These are phyloP conservation scores for Syngnathus typhle DNA, from an alignment of 2,113 vertebrate genomes.

Conservation along the genomic window DNA sequence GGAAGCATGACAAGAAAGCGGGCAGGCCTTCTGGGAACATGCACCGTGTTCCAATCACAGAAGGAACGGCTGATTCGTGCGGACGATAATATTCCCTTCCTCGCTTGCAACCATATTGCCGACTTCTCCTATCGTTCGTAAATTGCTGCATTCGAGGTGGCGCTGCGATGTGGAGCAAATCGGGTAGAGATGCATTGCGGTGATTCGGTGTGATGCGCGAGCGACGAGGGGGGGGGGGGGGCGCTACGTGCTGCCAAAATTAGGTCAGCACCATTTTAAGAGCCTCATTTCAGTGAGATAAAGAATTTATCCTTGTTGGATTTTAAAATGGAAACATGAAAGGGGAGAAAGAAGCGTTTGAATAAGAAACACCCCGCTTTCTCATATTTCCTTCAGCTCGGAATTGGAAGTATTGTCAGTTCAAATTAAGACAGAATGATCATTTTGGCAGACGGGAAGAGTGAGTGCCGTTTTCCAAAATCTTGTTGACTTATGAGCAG, in stretches of 20 bases:
- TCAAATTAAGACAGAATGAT: slow-evolving; percentile 30
- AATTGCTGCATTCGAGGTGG: neutral
- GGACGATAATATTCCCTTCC: slow-evolving; percentile 22
- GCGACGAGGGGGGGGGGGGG: slow-evolving; percentile 19
- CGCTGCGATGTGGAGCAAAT: slow-evolving; percentile 54
- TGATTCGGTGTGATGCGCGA: slow-evolving; percentile 60
- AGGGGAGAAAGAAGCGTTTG: slow-evolving; percentile 21
- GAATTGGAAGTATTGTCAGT: slow-evolving; percentile 14
- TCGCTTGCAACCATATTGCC: slow-evolving; percentile 20
- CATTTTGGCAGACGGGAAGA: slow-evolving; percentile 1
- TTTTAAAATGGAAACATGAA: slow-evolving; percentile 23
- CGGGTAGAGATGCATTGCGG: slow-evolving; percentile 56
- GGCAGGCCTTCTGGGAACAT: slow-evolving; percentile 49
- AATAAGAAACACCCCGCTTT: neutral
- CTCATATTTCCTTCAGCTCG: slow-evolving; percentile 25
- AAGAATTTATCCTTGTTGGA: slow-evolving; percentile 51
- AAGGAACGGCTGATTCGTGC: slow-evolving; percentile 23
- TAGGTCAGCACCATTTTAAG: slow-evolving; percentile 68
- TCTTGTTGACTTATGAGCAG: neutral
- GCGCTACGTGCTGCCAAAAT: slow-evolving; percentile 58
- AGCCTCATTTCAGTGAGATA: slow-evolving; percentile 49
- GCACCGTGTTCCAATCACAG: slow-evolving; percentile 39
- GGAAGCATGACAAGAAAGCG: slow-evolving; percentile 39
- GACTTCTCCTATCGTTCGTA: slow-evolving; percentile 9
- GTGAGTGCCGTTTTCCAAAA: neutral